Evolutionary conservation across 2,797 vertebrate species (phyloP).

Genomic region (Kryptopterus vitreolus): DNA sequence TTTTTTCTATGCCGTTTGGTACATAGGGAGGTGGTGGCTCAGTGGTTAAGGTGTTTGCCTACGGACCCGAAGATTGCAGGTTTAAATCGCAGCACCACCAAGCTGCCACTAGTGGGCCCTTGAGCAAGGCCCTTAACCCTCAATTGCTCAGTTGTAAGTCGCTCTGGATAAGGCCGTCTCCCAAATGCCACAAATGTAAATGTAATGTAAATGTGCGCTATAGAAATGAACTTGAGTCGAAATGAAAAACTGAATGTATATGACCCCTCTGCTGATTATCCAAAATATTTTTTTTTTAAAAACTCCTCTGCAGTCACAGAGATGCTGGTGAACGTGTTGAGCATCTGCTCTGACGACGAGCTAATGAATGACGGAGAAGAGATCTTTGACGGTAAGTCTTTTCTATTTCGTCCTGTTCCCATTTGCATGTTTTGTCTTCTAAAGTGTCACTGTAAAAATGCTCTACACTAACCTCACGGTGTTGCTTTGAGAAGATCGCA

Average conservation of each 20-base stretch:
- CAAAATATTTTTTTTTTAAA: not conserved
- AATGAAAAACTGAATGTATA: not conserved
- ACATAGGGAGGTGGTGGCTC: too few relatives aligned
- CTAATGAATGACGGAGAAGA: slow-evolving; percentile 95
- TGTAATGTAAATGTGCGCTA: too few relatives aligned
- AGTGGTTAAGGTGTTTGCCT: too few relatives aligned
- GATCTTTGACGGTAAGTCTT: slow-evolving; percentile 89
- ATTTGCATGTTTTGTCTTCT: not conserved
- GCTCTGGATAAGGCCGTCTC: too few relatives aligned
- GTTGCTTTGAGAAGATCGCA: slow-evolving; percentile 17
- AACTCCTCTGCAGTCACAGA: slow-evolving; percentile 83
- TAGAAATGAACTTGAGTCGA: too few relatives aligned
- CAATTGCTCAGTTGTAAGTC: too few relatives aligned
- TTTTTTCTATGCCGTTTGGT: too few relatives aligned
- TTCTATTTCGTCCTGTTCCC: not conserved
- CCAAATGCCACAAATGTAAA: too few relatives aligned
- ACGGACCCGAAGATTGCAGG: too few relatives aligned
- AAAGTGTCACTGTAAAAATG: not conserved
- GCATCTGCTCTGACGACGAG: slow-evolving; percentile 98
- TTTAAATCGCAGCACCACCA: too few relatives aligned
- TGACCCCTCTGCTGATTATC: not conserved
- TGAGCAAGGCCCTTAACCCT: too few relatives aligned
- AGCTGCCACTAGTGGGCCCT: too few relatives aligned
- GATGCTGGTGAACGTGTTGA: slow-evolving; percentile 98
- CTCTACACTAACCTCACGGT: not conserved